Evolutionary conservation across 30 jellyfish, hydroid and myxozoan species (phyloP), one percentile per base, ranked within the genome.

Genomic region (Aurelia aurita): DNA sequence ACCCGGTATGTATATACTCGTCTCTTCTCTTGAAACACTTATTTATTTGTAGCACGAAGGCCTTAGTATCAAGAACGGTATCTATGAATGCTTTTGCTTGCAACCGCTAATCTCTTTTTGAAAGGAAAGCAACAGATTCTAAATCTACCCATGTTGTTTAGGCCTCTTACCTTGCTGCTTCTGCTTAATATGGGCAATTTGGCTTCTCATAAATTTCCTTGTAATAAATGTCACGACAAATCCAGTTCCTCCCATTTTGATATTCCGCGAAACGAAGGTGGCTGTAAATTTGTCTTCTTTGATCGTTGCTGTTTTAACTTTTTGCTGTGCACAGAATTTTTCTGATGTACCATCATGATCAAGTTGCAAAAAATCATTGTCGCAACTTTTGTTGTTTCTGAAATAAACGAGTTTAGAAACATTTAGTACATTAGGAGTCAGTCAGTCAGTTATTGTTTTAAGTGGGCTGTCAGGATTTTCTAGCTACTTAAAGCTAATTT

Each of bases 211-310:
- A 25, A 35, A 82, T 34, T 80, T 69, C 59, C 83, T 82, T 49
- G 97, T 80, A 45, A 82, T 80, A 47, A 22, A 92, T 6, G 97
- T 86, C 83, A 92, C 23, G 5, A 92, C 96, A 82, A 92, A 92
- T 3, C 98, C 98, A 21, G 63, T 59, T 16, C 90, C 87, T 5
- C 82, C 80, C 34, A 62, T 14, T 85, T 77, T 70, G 45, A 67
- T 60, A 44, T 82, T 76, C 44, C 92, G 82, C 4, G 98, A 92
- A 62, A 71, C 93, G 58, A 92, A 92, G 11, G 78, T 64, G 61
- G 79, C 43, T 1, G 94, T 74, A 22, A 92, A 92, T 26, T 73
- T 27, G 72, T 60, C 80, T 4, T 87, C 88, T 0, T 61, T 82
- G 54, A 63, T 80, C 1, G 57, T 70, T 19, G 88, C 90, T 13